Base-by-base conservation (phyloP, 2,113 vertebrate genomes). In the Prietella phreatophila region DNA sequence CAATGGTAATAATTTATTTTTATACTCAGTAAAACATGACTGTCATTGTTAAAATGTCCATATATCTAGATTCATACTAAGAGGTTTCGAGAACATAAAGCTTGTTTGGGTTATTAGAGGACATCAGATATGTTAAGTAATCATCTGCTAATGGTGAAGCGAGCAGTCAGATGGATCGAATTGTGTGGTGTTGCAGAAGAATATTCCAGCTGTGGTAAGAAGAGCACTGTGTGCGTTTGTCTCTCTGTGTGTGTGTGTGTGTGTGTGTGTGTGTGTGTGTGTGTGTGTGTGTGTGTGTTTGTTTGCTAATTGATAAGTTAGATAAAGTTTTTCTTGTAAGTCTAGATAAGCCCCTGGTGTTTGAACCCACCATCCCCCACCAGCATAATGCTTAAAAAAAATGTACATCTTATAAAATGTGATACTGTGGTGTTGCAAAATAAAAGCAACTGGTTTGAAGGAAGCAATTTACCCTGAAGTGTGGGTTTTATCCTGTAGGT, bases 191-290 rank as follows among this genome's bases (percentile, higher is more conserved):
- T 33, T 33, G 50, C 78, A 80, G 50, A 80, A 80, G 15, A 56
- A 19, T 80, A 56, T 78, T 78, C 25, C 47, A 78, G 75, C 75
- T 78, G 75, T 53, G 75, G 47, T 78, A 53, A 53, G 47, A 42
- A 11, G 0, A 78, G 42, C 42, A 50, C 75, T 39, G 30, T 36
- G 25, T 27, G 61, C n/a, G n/a, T n/a, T n/a, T n/a, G n/a, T n/a
- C n/a, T n/a, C n/a, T n/a, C n/a, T 88, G 76, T 76, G 69, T 78
- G 73, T 91, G 85, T 89, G 87, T 92, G 85, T 91, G 78, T 86
- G 88, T 53, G n/a, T n/a, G n/a, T n/a, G n/a, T n/a, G n/a, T n/a
- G n/a, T n/a, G 63, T 22, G 19, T 61, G 60, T 25, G 61, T 1
- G 22, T 61, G 25, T 27, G 61, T 88, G 76, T 76, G 69, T 78